A percentile compares a stretch with the other conserved stretches of the same genome.
Evolutionary conservation across 30 jellyfish, hydroid and myxozoan genomes (phyloP).

Genomic region (Catostylus mosaicus): DNA sequence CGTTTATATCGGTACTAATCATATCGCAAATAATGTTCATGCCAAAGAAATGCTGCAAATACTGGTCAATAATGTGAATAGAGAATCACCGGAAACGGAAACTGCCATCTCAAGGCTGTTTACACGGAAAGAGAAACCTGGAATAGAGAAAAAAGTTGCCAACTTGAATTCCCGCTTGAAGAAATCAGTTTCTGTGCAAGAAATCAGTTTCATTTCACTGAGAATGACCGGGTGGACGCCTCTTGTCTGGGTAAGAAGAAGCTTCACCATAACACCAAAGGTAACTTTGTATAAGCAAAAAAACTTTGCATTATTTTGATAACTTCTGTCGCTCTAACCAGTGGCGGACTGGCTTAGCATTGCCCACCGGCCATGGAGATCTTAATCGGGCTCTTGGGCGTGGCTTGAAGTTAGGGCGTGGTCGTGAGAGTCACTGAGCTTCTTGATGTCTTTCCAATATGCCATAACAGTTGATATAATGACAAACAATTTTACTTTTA

Average conservation of each 20-base stretch:
- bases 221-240: conserved; percentile 30
- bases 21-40: conserved; percentile 17
- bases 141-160: conserved; percentile 35
- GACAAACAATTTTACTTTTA: no score
- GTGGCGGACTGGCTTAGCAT: no score
- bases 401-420: no score
- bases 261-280: conserved; percentile 14
- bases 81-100: conserved; percentile 26
- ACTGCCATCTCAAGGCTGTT: conserved; percentile 26
- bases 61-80: conserved; percentile 25
- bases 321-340: conserved; percentile 27
- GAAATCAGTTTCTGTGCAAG: conserved; percentile 33
- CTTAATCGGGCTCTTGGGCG: no score
- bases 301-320: conserved; percentile 15
- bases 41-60: conserved; percentile 28
- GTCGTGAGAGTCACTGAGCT: no score
- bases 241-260: conserved; percentile 29
- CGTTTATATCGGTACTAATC: conserved; percentile 25
- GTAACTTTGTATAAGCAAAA: conserved; percentile 22
- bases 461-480: no score
- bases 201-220: conserved; percentile 14
- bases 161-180: conserved; percentile 31
- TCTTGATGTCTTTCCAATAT: no score
- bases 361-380: no score
- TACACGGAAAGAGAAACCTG: conserved; percentile 38